Evolutionary conservation across 2,113 vertebrate genomes (phyloP), one percentile per base, ranked within the genome.

Genomic region (Solea senegalensis): DNA sequence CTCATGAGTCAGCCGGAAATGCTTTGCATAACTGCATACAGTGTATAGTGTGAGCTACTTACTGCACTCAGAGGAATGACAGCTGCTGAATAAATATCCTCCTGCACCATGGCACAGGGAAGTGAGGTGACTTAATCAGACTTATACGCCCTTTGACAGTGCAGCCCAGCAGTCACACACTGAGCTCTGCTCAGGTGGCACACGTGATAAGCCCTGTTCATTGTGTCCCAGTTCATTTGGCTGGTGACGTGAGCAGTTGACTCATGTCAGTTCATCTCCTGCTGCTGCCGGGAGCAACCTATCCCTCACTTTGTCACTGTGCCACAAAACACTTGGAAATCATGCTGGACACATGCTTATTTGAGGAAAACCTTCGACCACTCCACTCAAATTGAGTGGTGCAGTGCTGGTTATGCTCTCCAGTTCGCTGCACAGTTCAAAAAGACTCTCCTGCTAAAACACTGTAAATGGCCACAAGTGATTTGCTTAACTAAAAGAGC

Each of bases 111-210:
- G 10, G 44, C 55, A n/a, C 27, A 28, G 45, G 55, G 69, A 21
- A 69, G 65, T 57, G 71, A 81, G 77, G 84, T 85, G 74, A 76
- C 72, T 74, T 80, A 56, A 75, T 68, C 53, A 74, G 48, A 69
- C 60, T 65, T 72, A 68, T 16, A 44, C 78, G 26, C 40, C 2
- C 2, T 49, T 40, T 65, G 61, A 80, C 48, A 65, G 51, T 59
- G 71, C 13, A 21, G 62, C 64, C 70, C 63, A 64, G 72, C 54
- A 69, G 49, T 61, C 62, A 60, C 65, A 74, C n/a, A 46, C 13
- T 39, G 53, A 78, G 68, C 51, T 39, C 67, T 40, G 49, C 75
- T 83, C 76, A 83, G 81, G 81, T 80, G 83, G 74, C 58, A 61
- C 50, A 15, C 50, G 55, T 56, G 72, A 82, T 83, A 78, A 81